Evolutionary conservation across 1,140 invertebrate species (phyloP).

Genomic region (Cydia strobilella): DNA sequence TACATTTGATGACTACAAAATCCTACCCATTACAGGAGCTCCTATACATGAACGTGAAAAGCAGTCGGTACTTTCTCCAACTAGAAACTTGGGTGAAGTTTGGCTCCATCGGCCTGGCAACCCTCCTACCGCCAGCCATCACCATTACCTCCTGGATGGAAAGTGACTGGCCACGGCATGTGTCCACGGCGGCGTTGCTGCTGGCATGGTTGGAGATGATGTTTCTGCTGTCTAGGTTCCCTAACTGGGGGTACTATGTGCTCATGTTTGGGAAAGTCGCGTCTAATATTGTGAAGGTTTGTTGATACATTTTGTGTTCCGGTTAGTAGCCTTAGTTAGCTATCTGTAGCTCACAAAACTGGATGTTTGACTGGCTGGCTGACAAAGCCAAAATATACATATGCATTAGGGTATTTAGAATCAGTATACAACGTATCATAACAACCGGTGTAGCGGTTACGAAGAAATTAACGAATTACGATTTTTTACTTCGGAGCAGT

Average conservation of each 20-base stretch:
- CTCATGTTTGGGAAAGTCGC: constrained; percentile 80
- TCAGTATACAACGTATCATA: no score
- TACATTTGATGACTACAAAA: constrained; percentile 38
- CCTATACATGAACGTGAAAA: constrained; percentile 70
- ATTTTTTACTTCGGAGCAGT: no score
- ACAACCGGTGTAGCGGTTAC: no score
- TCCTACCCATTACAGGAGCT: constrained; percentile 77
- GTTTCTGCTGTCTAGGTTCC: constrained; percentile 79
- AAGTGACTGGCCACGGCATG: constrained; percentile 74
- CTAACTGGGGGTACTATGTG: constrained; percentile 79
- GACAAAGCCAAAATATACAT: no score
- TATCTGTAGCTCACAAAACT: no score
- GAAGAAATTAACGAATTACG: no score
- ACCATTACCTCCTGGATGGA: constrained; percentile 42
- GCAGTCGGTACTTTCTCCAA: constrained; percentile 69
- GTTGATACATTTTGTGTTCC: neutral
- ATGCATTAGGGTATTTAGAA: no score
- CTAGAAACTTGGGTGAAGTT: constrained; percentile 78
- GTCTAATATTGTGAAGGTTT: constrained; percentile 75
- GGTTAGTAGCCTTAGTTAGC: no score
- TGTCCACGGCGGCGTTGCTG: constrained; percentile 77
- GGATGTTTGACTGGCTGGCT: no score
- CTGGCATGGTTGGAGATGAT: constrained; percentile 80
- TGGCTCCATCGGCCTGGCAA: constrained; percentile 57
- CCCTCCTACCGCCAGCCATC: constrained; percentile 52